A percentile compares a stretch with the other conserved stretches of the same genome.
phyloP scores from a whole-genome alignment of 2,888 invertebrate genomes.

The Cabera pusaria region DNA sequence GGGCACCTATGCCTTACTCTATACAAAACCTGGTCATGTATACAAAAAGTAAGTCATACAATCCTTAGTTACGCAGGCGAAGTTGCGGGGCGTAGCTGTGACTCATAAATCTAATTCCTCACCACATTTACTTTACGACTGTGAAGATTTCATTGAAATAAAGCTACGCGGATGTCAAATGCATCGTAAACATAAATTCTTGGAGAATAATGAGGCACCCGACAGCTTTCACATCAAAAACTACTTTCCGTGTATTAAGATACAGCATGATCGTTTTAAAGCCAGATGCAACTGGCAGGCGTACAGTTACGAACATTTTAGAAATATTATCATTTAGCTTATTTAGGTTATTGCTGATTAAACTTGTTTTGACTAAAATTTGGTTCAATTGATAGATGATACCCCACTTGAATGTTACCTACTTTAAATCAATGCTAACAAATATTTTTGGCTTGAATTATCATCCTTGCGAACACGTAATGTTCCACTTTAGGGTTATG shows the following conservation, averaged over 20 bases:
- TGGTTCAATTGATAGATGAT: slow-evolving; percentile 11
- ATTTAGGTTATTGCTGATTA: slow-evolving; percentile 27
- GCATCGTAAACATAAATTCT: slow-evolving; percentile 29
- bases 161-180: slow-evolving; percentile 23
- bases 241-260: slow-evolving; percentile 25
- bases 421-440: too few species aligned
- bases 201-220: slow-evolving; percentile 19
- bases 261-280: slow-evolving; percentile 19
- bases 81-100: too few species aligned
- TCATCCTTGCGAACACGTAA: too few species aligned
- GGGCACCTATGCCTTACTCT: too few species aligned
- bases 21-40: too few species aligned
- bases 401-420: slow-evolving; percentile 17
- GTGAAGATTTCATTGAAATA: slow-evolving; percentile 16
- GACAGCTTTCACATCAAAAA: slow-evolving; percentile 26
- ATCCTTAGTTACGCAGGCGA: too few species aligned
- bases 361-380: slow-evolving; percentile 25
- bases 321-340: slow-evolving; percentile 9
- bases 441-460: too few species aligned
- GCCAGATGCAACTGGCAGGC: slow-evolving; percentile 5
- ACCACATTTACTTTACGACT: slow-evolving; percentile 7
- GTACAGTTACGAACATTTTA: slow-evolving; percentile 5
- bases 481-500: too few species aligned
- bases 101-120: slow-evolving; percentile 8
- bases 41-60: too few species aligned